Conservation (phyloP, 2,888 invertebrate species). For the Tiphia femorata region DNA sequence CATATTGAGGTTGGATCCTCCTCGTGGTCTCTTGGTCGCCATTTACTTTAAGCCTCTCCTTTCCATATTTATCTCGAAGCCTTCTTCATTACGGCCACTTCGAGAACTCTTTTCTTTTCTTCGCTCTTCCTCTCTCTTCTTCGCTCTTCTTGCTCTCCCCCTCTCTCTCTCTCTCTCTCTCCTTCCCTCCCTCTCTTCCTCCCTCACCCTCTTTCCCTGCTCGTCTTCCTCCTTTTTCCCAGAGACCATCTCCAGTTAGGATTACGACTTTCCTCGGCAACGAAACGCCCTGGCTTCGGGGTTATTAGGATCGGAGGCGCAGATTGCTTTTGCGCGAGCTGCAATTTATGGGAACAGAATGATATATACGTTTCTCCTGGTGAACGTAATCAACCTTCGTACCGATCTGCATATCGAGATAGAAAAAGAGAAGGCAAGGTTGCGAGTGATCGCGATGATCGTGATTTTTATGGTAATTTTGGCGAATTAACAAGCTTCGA, state of each 20-base stretch:
- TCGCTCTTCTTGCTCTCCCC: constrained; percentile 9
- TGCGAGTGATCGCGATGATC: too few species aligned
- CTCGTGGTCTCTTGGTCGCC: constrained; percentile 38
- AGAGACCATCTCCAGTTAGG: constrained; percentile 33
- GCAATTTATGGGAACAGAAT: constrained; percentile 42
- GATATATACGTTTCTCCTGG: constrained; percentile 32
- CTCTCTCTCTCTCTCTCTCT: constrained; percentile 27
- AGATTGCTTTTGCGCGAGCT: constrained; percentile 44
- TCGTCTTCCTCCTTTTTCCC: constrained; percentile 26
- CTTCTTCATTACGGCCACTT: constrained; percentile 52
- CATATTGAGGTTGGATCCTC: constrained; percentile 58
- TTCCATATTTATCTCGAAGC: constrained; percentile 59
- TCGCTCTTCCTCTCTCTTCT: constrained; percentile 24
- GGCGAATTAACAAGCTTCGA: too few species aligned
- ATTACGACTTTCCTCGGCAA: constrained; percentile 35
- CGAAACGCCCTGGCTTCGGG: constrained; percentile 19
- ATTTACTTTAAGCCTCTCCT: constrained; percentile 57
- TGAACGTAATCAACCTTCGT: constrained; percentile 47
- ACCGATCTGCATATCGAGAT: too few species aligned
- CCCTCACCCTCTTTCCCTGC: constrained; percentile 27
- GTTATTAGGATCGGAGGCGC: constrained; percentile 36
- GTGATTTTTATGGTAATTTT: too few species aligned
- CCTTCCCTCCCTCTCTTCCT: constrained; percentile 18
- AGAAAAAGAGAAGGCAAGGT: too few species aligned
- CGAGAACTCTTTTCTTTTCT: constrained; percentile 12